Conservation (phyloP, 2,797 vertebrate genomes). For the Sebastes umbrosus region DNA sequence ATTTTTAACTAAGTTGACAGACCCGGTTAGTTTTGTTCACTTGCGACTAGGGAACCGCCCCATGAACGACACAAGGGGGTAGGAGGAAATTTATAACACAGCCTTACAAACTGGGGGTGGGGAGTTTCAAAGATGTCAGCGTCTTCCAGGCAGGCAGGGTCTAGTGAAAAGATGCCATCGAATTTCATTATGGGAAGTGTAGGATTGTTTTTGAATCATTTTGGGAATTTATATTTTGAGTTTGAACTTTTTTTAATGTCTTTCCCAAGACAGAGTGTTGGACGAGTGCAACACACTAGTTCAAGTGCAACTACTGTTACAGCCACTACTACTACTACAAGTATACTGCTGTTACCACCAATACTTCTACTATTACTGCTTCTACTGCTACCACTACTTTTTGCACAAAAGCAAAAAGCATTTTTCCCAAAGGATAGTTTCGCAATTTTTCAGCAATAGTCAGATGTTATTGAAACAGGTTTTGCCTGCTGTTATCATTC, state of each 20-base stretch:
- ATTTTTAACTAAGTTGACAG: no score
- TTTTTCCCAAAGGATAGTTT: not conserved
- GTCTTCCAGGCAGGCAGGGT: accelerated
- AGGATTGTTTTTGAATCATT: not conserved
- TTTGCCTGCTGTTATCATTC: no score
- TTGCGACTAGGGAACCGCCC: no score
- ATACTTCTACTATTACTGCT: not conserved
- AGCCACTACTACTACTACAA: not conserved
- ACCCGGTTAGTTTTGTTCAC: no score
- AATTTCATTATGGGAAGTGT: not conserved
- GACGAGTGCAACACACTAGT: no score
- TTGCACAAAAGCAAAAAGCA: not conserved
- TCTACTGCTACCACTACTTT: not conserved
- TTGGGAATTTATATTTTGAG: accelerated
- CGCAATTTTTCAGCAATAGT: not conserved
- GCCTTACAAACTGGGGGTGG: not conserved
- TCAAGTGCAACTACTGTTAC: not conserved
- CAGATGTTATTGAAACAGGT: not conserved
- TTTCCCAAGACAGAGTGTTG: not conserved
- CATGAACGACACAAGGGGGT: no score
- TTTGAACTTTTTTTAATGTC: not conserved
- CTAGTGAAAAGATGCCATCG: not conserved
- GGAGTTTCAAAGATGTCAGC: not conserved
- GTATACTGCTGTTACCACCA: not conserved
- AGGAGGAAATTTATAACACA: accelerated